Evolutionary conservation across 2,113 vertebrate species (phyloP).

Genomic region (Thalassoma bifasciatum): DNA sequence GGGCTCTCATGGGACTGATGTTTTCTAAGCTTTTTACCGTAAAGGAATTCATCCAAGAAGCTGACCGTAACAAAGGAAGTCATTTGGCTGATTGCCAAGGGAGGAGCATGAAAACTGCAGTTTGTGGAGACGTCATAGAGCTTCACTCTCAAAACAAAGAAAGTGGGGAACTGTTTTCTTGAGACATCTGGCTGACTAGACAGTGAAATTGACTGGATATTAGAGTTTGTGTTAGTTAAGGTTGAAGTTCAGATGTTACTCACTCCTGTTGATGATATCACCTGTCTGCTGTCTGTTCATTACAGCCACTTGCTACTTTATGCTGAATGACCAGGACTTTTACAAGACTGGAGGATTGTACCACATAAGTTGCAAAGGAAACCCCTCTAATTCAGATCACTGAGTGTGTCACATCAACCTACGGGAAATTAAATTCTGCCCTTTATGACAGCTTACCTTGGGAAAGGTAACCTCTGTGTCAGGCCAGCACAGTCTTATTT

Average conservation of each 20-base stretch:
- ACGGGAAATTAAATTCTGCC: constrained; percentile 59
- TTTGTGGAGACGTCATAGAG: constrained; percentile 67
- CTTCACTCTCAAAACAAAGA: constrained; percentile 65
- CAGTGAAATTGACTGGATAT: constrained; percentile 57
- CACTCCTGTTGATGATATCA: constrained; percentile 63
- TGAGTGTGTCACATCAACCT: constrained; percentile 55
- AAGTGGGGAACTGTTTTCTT: constrained; percentile 51
- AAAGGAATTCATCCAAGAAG: constrained; percentile 67
- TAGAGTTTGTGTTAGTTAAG: constrained; percentile 47
- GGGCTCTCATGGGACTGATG: constrained; percentile 69
- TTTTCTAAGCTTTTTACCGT: constrained; percentile 76
- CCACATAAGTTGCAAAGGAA: constrained; percentile 60
- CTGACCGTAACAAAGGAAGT: constrained; percentile 80
- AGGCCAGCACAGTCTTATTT: constrained; percentile 56
- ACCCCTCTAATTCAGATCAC: constrained; percentile 32
- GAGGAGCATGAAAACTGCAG: constrained; percentile 58
- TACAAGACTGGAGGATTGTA: constrained; percentile 12
- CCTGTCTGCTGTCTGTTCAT: constrained; percentile 49
- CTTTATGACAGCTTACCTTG: constrained; percentile 52
- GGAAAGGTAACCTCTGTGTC: constrained; percentile 57
- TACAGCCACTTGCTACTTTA: constrained; percentile 34
- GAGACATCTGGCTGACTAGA: constrained; percentile 57
- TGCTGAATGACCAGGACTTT: constrained; percentile 40
- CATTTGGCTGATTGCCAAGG: constrained; percentile 62
- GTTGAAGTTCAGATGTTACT: constrained; percentile 48